phyloP scores from a whole-genome alignment of 1,140 invertebrate species.

The Subanguina moxae region DNA sequence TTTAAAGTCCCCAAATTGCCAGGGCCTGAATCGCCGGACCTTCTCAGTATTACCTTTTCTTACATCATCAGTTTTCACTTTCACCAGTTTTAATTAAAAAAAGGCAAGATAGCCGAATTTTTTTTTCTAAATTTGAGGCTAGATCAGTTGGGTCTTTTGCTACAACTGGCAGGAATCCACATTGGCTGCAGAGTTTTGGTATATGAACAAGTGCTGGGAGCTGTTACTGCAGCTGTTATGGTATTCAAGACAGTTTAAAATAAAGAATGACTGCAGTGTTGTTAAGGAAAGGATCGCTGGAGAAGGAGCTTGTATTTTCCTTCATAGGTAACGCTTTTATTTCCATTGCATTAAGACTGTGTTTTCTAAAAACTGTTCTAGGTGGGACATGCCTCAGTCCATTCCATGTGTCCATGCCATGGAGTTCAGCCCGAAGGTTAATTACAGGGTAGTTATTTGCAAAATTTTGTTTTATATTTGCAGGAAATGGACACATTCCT shows the following conservation, averaged over 20 bases:
- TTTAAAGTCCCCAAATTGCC: no score
- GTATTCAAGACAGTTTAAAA: no score
- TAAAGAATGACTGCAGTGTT: no score
- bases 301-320: slow-evolving; percentile 23
- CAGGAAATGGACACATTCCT: slow-evolving; percentile 22
- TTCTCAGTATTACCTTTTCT: not conserved
- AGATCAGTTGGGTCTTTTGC: slow-evolving; percentile 27
- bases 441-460: no score
- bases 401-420: slow-evolving; percentile 38
- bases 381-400: slow-evolving; percentile 27
- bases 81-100: not conserved
- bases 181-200: slow-evolving; percentile 31
- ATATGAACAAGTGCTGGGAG: slow-evolving; percentile 33
- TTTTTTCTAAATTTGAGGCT: slow-evolving; percentile 28
- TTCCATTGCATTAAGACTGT: no score
- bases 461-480: slow-evolving; percentile 13
- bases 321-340: slow-evolving; percentile 8
- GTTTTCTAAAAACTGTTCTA: no score
- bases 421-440: slow-evolving; percentile 11
- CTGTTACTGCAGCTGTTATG: slow-evolving; percentile 25
- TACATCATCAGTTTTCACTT: not conserved
- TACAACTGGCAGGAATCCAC: slow-evolving; percentile 22
- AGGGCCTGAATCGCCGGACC: no score
- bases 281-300: slow-evolving; percentile 21
- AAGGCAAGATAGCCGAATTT: not conserved